These are phyloP conservation scores for Oryzaephilus surinamensis DNA, from an alignment of 1,140 invertebrate species.

Conservation along the genomic window DNA sequence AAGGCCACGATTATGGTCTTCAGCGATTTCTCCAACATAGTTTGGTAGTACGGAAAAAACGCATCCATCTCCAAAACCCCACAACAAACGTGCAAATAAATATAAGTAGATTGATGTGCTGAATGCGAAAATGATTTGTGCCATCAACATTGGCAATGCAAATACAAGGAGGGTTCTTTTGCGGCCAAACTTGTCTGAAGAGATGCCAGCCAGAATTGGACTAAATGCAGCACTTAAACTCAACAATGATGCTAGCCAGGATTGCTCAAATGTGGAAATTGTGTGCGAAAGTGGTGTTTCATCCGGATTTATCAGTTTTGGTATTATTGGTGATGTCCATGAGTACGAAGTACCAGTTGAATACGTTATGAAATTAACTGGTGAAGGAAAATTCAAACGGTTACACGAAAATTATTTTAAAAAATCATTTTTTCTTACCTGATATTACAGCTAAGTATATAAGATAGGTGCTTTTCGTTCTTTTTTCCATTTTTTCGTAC, in stretches of 20 bases:
- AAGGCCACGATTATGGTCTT: conserved; percentile 26
- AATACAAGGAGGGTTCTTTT: conserved; percentile 36
- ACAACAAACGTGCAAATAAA: conserved; percentile 36
- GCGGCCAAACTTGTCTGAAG: conserved; percentile 36
- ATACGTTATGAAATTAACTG: conserved; percentile 55
- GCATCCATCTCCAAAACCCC: conserved; percentile 37
- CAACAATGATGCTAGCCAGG: conserved; percentile 73
- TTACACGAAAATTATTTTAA: too few relatives aligned
- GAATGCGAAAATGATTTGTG: conserved; percentile 35
- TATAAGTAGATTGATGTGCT: conserved; percentile 31
- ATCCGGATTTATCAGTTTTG: conserved; percentile 38
- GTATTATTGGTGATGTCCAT: conserved; percentile 60
- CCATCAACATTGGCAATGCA: conserved; percentile 33
- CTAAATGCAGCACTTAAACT: conserved; percentile 59
- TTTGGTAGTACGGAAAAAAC: conserved; percentile 40
- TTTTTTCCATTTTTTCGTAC: too few relatives aligned
- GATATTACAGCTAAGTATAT: too few relatives aligned
- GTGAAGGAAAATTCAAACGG: too few relatives aligned
- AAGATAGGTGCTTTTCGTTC: too few relatives aligned
- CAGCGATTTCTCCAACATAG: conserved; percentile 42
- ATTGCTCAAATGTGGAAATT: conserved; percentile 43
- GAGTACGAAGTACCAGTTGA: conserved; percentile 52
- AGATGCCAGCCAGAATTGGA: conserved; percentile 25
- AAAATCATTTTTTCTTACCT: too few relatives aligned
- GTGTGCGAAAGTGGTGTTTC: conserved; percentile 27